Conservation (phyloP, 2,113 vertebrate species). For the Lagenorhynchus albirostris region DNA sequence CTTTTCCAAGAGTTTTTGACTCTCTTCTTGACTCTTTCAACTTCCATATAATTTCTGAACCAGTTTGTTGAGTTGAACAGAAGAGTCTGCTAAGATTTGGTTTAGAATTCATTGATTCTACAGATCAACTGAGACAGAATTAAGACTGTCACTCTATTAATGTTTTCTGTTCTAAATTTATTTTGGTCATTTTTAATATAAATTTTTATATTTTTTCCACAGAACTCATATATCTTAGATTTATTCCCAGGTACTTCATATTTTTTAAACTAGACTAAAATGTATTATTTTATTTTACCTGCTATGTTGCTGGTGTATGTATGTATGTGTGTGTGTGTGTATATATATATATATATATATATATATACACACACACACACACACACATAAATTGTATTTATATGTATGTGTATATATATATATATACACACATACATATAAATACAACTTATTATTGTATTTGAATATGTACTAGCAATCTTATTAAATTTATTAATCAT, state of each 20-base stretch:
- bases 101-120: background rate
- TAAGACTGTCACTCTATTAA: background rate
- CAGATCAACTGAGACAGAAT: background rate
- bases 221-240: background rate
- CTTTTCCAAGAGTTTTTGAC: background rate
- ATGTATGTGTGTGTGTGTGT: background rate
- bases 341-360: too few species aligned
- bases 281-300: background rate
- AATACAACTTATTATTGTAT: background rate
- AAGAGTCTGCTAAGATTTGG: background rate
- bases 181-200: background rate
- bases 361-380: background rate
- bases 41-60: background rate
- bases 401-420: too few species aligned
- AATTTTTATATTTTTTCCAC: background rate
- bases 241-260: background rate
- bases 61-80: background rate
- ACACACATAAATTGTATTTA: too few species aligned
- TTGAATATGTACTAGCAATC: background rate
- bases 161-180: background rate
- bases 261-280: background rate
- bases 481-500: background rate
- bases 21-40: background rate
- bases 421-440: background rate
- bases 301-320: background rate